These are phyloP conservation scores for Hydrochoerus hydrochaeris DNA, from an alignment of 2,113 vertebrate genomes.

Conservation along the genomic window DNA sequence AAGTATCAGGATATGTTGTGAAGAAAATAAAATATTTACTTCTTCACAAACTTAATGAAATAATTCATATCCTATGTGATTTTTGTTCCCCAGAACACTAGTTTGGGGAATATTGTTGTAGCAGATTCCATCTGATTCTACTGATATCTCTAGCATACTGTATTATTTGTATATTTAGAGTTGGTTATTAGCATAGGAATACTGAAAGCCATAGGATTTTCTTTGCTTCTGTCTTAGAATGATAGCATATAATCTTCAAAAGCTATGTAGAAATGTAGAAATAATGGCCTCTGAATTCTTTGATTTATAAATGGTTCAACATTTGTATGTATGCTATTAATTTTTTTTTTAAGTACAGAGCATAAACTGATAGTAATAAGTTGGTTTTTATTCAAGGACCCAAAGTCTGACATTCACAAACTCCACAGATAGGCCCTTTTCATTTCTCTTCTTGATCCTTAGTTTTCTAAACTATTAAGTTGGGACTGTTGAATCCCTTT, in stretches of 20 bases:
- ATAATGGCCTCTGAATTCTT: background rate
- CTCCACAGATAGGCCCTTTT: background rate
- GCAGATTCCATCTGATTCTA: background rate
- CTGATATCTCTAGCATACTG: background rate
- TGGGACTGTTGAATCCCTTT: background rate
- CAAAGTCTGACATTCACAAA: background rate
- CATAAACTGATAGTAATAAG: background rate
- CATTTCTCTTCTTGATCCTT: background rate
- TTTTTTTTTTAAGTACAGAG: conserved; percentile 22
- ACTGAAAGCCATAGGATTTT: background rate
- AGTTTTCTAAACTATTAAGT: background rate
- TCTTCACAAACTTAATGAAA: background rate
- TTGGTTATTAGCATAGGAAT: background rate
- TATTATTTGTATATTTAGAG: background rate
- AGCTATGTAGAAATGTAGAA: background rate
- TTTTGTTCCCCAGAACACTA: background rate
- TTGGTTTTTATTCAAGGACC: background rate
- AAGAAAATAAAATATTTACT: conserved; percentile 21
- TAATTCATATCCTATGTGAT: background rate
- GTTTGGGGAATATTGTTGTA: background rate
- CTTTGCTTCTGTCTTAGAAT: background rate
- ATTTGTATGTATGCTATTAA: background rate
- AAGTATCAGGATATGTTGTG: background rate
- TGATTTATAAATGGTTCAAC: background rate
- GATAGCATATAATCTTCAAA: background rate